Evolutionary conservation across 2,797 vertebrate species (phyloP), one percentile per base, ranked within the genome.

Genomic region (Falco peregrinus): DNA sequence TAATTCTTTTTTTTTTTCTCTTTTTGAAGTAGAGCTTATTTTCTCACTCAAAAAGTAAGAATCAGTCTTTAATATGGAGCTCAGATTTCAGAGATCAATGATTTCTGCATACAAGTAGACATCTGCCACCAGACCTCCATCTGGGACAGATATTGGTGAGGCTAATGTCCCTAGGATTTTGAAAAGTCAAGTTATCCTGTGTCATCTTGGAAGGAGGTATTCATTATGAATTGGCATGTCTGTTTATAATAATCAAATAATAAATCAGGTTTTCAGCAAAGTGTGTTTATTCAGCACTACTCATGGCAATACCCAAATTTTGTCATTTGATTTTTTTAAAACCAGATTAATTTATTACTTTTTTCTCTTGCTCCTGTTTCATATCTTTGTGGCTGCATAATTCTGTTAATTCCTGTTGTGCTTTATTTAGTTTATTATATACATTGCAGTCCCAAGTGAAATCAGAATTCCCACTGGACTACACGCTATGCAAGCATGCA

Each of bases 91-190:
- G 90, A 82, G 74, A 90, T 94, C 77, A 68, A 39, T 94, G 48
- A 82, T 94, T 47, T 78, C 61, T 81, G 83, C 51, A 54, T 76
- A 26, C 39, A 93, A 84, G 54, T 91, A 95, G 88, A 89, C 94
- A 95, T 96, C 95, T 96, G 95, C 88, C 76, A 90, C 83, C 93
- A 96, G 94, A 84, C 88, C 77, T 92, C 93, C 90, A 69, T 94
- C 93, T 97, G 94, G 90, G 86, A 87, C 47, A 94, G 88, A 93
- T 61, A 92, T 19, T 90, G 63, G 59, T 65, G 83, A 88, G 24
- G 39, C 35, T 96, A 88, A 94, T 95, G 70, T 89, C 80, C 39
- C 48, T 60, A 67, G 48, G 41, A 90, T 76, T 50, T 54, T 53
- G 79, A 87, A 70, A 18, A 53, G 67, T n/a, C 51, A 59, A 15